Evolutionary conservation across 2,797 vertebrate genomes (phyloP), one percentile per base, ranked within the genome.

Genomic region (Allochrocebus solatus): DNA sequence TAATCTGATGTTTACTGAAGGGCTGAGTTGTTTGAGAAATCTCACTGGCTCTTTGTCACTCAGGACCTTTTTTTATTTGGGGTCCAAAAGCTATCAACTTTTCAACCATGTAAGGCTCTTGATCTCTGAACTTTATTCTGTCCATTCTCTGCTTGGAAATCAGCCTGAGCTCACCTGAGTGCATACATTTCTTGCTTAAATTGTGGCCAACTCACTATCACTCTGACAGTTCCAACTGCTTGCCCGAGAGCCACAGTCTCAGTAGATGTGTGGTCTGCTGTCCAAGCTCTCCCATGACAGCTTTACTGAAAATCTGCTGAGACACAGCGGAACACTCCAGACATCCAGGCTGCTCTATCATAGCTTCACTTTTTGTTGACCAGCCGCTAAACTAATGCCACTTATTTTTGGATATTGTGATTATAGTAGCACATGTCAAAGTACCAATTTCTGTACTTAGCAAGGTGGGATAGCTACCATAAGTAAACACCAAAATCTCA

Each of bases 1-100:
- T 93, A 61, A 26, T 76, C 28, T 80, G n/a, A 30, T 95, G 13
- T 87, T 95, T 92, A 91, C 39, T 83, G 36, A 95, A 86, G 46
- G 19, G 26, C 28, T 87, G 72, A 78, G 36, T 55, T 86, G 22
- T 76, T 48, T 46, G 61, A 83, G 75, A 96, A 95, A 91, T 89
- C 80, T 87, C 91, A 53, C 19, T 67, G 41, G 24, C 39, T 11
- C 4, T 92, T 95, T 80, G 75, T 87, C 70, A 83, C 41, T 89
- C n/a, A 22, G 39, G 28, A 30, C n/a, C 30, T 72, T 64, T 95
- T 96, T 96, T 86, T 59, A 86, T 80, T 72, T 46, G 61, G n/a
- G 26, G 8, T 80, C 79, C 48, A 79, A 90, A 87, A 89, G 75
- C 28, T 80, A 80, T 76, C 76, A 81, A 21, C 57, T 75, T 96